phyloP scores from a whole-genome alignment of 2,113 vertebrate species.

The Notiomystis cincta region DNA sequence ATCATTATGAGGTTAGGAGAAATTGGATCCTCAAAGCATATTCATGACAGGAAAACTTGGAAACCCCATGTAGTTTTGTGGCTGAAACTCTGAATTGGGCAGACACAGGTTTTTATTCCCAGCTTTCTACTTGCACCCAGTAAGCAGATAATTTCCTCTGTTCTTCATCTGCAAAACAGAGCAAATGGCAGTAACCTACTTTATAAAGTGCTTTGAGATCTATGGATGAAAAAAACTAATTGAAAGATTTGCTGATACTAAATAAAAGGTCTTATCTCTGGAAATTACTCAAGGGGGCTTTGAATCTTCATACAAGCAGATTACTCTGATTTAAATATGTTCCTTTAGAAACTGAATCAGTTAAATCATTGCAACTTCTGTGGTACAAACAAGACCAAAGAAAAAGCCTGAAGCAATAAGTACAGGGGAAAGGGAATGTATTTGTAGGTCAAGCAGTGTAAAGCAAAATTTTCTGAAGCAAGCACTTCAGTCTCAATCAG shows the following conservation, averaged over 20 bases:
- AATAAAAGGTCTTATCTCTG: not conserved
- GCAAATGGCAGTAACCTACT: not conserved
- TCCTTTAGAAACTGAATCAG: not conserved
- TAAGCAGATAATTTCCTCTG: not conserved
- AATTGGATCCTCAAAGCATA: not conserved
- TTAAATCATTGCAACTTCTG: not conserved
- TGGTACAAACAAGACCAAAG: not conserved
- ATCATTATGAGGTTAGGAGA: not conserved
- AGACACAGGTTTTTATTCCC: not conserved
- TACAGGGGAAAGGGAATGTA: not conserved
- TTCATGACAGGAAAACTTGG: not conserved
- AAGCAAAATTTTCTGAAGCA: not conserved
- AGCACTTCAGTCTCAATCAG: not conserved
- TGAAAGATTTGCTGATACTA: not conserved
- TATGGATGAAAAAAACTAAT: not conserved
- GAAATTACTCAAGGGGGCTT: not conserved
- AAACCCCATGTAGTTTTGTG: not conserved
- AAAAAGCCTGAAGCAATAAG: not conserved
- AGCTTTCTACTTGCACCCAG: not conserved
- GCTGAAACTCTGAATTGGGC: not conserved
- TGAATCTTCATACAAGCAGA: not conserved
- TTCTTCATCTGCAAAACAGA: not conserved
- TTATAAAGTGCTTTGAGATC: not conserved
- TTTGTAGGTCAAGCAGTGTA: not conserved
- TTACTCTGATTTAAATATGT: not conserved